Evolutionary conservation across 2,797 vertebrate species (phyloP), one percentile per base, ranked within the genome.

Genomic region (Sebastes diaconus): DNA sequence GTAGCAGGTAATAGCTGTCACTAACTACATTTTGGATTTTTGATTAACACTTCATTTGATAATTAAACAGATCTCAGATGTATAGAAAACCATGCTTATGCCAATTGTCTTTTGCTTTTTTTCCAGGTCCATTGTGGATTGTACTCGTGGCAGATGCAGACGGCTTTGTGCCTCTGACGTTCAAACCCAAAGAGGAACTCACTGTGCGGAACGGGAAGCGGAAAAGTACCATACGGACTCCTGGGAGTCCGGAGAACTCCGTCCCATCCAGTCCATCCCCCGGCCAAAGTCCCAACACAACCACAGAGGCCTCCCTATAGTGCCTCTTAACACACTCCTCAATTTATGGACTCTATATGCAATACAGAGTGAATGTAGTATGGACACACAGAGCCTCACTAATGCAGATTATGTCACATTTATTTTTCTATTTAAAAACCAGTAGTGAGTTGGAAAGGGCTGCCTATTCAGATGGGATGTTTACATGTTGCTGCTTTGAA

Each of bases 101-200:
- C 20, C 3, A 63, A 60, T 4, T 3, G 16, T 59, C 39, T 27
- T 67, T 10, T 76, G 8, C 22, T 68, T 2, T 57, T 63, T 46
- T 83, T 85, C 2, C 94, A 99, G 99, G 96, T 80, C 96, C 96
- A 0, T 87, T 96, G 64, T 99, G 99, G 99, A 94, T 99, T 0
- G 94, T 98, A 9, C 95, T 99, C 9, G 96, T 97, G 5, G 96
- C 96, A 0, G 98, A 99, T 78, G 94, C 90, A 0, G 97, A 98
- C 9, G 99, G 98, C 75, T 99, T 99, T 61, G 93, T 99, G 68
- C 99, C 99, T 0, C 80, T 99, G 66, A 96, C 65, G 0, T 99
- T 99, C 84, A 95, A 94, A 46, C 72, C 96, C 79, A 80, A 90
- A 59, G 97, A 98, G 75, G 97, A 97, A 71, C 91, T 99, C 1